Conservation (phyloP, 2,888 invertebrate species). For the Andricus quercusramuli region DNA sequence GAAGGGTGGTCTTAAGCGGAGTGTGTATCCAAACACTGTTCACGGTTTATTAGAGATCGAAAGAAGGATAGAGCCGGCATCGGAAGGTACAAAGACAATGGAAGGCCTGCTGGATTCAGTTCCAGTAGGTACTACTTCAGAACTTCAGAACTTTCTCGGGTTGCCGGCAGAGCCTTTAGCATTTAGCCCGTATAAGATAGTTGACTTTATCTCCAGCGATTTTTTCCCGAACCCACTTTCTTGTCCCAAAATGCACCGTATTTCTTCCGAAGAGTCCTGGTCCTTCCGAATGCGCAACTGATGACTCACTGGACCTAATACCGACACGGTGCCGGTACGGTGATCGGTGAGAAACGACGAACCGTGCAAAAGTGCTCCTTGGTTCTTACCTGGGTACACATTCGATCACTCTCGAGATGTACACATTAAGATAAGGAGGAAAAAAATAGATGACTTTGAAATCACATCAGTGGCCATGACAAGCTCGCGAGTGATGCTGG, state of each 20-base stretch:
- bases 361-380: slow-evolving; percentile 32
- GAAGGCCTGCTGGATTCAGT: slow-evolving; percentile 23
- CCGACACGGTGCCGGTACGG: not conserved
- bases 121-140: slow-evolving; percentile 29
- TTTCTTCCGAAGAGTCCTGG: slow-evolving; percentile 44
- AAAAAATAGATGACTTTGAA: slow-evolving; percentile 38
- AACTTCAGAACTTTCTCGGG: slow-evolving; percentile 38
- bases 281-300: slow-evolving; percentile 49
- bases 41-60: slow-evolving; percentile 40
- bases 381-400: slow-evolving; percentile 40
- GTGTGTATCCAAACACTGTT: slow-evolving; percentile 38
- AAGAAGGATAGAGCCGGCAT: slow-evolving; percentile 31
- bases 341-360: slow-evolving; percentile 32
- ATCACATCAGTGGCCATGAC: slow-evolving; percentile 23
- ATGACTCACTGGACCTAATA: slow-evolving; percentile 52
- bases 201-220: slow-evolving; percentile 48
- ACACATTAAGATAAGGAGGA: slow-evolving; percentile 32
- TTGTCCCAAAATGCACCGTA: slow-evolving; percentile 52
- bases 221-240: slow-evolving; percentile 54
- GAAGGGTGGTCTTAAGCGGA: slow-evolving; percentile 38
- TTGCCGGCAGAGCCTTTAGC: slow-evolving; percentile 28
- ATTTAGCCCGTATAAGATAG: slow-evolving; percentile 36
- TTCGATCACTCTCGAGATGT: slow-evolving; percentile 41
- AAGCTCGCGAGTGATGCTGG: slow-evolving; percentile 9
- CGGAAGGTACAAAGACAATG: slow-evolving; percentile 36